Percentiles rank a stretch among this genome's conserved stretches.
Evolutionary conservation across 2,888 invertebrate species (phyloP).

Genomic region (Conomelus anceps): DNA sequence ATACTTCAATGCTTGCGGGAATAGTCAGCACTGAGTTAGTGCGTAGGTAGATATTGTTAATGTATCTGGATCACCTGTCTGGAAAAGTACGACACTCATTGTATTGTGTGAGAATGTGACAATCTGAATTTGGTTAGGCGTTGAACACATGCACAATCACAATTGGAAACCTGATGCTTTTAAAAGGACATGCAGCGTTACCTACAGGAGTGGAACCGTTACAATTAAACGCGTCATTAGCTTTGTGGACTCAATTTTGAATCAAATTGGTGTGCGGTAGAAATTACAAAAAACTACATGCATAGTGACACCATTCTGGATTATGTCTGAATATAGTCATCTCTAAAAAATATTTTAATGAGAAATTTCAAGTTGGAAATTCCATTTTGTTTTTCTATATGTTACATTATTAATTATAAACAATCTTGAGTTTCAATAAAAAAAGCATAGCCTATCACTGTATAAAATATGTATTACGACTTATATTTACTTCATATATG

Average conservation of each 20-base stretch:
- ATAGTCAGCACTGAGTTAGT: neutral
- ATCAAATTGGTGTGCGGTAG: neutral
- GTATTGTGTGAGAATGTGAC: neutral
- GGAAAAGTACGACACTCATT: neutral
- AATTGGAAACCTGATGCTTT: neutral
- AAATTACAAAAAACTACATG: neutral
- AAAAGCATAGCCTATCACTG: too few relatives aligned
- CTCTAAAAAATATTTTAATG: neutral
- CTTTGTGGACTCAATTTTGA: neutral
- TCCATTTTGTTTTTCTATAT: too few relatives aligned
- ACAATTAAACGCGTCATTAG: neutral
- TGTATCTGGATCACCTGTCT: neutral
- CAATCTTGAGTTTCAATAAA: too few relatives aligned
- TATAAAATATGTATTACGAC: too few relatives aligned
- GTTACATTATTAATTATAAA: too few relatives aligned
- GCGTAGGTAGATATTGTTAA: neutral
- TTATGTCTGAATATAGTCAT: too few relatives aligned
- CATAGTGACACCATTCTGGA: neutral
- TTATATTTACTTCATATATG: too few relatives aligned
- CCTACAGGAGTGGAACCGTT: neutral
- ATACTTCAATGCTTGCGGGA: neutral
- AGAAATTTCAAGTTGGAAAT: neutral
- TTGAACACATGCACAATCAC: neutral
- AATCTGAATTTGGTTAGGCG: neutral
- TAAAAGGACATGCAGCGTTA: neutral